phyloP scores from a whole-genome alignment of 1,140 invertebrate genomes.

The Bradynema listronoti region DNA sequence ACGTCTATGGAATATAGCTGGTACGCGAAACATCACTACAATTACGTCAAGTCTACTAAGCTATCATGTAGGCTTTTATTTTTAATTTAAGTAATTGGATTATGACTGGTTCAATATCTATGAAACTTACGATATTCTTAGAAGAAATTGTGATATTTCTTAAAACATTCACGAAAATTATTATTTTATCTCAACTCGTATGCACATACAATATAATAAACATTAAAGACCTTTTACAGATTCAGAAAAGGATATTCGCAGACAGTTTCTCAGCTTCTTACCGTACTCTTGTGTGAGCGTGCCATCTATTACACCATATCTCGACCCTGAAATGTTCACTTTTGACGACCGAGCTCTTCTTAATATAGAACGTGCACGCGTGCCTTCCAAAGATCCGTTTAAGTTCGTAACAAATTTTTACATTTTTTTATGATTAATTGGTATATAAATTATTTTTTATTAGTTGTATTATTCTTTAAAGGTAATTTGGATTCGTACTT shows the following conservation, averaged over 20 bases:
- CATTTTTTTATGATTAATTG: background rate
- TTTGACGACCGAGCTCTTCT: slow-evolving; percentile 21
- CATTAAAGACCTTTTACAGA: slow-evolving; percentile 11
- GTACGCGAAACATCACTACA: slow-evolving; percentile 17
- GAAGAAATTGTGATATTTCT: background rate
- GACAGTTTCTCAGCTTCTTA: slow-evolving; percentile 22
- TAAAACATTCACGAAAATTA: slow-evolving; percentile 11
- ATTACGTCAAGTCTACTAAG: slow-evolving; percentile 9
- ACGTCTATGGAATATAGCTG: slow-evolving; percentile 40
- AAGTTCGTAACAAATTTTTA: slow-evolving; percentile 8
- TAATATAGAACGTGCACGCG: slow-evolving; percentile 22
- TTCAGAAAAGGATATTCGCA: slow-evolving; percentile 27
- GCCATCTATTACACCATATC: slow-evolving; percentile 32
- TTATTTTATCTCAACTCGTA: background rate
- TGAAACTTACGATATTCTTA: background rate
- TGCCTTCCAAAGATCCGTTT: slow-evolving; percentile 19
- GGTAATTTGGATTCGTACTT: too few species aligned
- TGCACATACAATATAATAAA: background rate
- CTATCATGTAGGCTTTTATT: slow-evolving; percentile 13
- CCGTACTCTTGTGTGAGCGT: slow-evolving; percentile 14
- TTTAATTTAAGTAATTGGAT: too few species aligned
- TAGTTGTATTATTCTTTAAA: background rate
- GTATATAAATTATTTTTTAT: background rate
- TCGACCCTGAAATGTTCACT: slow-evolving; percentile 37
- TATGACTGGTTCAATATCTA: background rate